Evolutionary conservation across 2,888 invertebrate genomes (phyloP).

Genomic region (Coenonympha glycerion): DNA sequence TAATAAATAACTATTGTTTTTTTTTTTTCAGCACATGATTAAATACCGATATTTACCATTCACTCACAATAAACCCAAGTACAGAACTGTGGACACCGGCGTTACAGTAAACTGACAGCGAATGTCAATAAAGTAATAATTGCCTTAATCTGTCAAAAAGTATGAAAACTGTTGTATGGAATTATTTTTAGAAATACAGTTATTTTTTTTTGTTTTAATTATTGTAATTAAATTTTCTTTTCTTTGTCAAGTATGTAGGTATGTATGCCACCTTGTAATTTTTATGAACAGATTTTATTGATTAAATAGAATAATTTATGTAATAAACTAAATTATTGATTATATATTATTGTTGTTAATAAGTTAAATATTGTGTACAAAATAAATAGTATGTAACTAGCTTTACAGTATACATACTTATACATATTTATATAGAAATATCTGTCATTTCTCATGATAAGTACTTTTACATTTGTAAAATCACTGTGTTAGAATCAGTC

Average conservation of each 20-base stretch:
- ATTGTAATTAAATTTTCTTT: constrained; percentile 14
- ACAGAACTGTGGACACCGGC: constrained; percentile 78
- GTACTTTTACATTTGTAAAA: too few species aligned
- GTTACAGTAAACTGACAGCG: constrained; percentile 63
- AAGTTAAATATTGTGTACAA: constrained; percentile 15
- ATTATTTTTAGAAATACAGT: constrained; percentile 70
- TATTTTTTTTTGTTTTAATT: constrained; percentile 54
- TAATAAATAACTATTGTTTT: constrained; percentile 27
- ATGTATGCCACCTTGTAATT: constrained; percentile 4
- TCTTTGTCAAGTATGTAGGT: constrained; percentile 2
- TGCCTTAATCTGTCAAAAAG: constrained; percentile 43
- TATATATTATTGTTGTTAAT: constrained; percentile 10
- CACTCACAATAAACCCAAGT: constrained; percentile 97
- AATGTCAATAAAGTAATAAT: constrained; percentile 35
- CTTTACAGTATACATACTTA: background rate
- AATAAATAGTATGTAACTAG: constrained; percentile 1
- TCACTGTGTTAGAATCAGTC: too few species aligned
- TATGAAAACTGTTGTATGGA: constrained; percentile 67
- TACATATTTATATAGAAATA: background rate
- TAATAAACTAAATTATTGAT: constrained; percentile 9
- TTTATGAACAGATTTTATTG: constrained; percentile 11
- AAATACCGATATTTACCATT: constrained; percentile 99
- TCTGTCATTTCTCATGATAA: background rate
- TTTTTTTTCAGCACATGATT: constrained; percentile 96
- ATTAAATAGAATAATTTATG: constrained; percentile 6